phyloP scores from a whole-genome alignment of 1,140 invertebrate genomes.

The Rhagoletis zephyria region DNA sequence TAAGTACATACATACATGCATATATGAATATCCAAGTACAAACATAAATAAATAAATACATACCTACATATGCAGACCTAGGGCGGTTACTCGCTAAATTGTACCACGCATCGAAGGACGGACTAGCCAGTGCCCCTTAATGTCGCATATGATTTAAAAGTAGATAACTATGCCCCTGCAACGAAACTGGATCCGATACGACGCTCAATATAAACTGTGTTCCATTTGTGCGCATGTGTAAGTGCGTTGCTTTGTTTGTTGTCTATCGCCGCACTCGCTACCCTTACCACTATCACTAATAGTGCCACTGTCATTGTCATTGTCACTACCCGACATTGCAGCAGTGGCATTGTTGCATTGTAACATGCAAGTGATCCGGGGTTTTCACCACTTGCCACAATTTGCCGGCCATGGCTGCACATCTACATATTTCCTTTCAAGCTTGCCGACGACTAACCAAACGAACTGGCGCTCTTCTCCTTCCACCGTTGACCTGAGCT shows the following conservation, averaged over 20 bases:
- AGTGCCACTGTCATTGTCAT: conserved; percentile 21
- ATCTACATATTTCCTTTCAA: neutral
- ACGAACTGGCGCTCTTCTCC: neutral
- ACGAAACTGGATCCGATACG: neutral
- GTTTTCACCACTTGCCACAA: neutral
- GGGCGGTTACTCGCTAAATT: conserved; percentile 25
- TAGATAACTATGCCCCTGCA: neutral
- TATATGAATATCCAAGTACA: neutral
- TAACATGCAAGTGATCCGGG: neutral
- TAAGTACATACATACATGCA: too few species aligned
- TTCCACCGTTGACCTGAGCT: neutral
- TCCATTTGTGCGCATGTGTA: neutral
- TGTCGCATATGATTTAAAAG: conserved; percentile 44
- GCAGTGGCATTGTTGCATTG: neutral
- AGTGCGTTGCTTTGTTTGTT: neutral
- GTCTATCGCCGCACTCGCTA: neutral
- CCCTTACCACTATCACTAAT: neutral
- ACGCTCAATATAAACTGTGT: neutral
- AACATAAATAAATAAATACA: neutral
- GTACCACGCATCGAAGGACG: conserved; percentile 2
- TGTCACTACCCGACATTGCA: neutral
- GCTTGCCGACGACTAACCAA: neutral
- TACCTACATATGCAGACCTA: neutral
- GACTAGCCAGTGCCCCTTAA: conserved; percentile 27
- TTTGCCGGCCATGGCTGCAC: neutral